Percentiles rank a stretch among this genome's conserved stretches.
These are phyloP conservation scores for Eledona agricola DNA, from an alignment of 2,888 invertebrate species.

Conservation along the genomic window DNA sequence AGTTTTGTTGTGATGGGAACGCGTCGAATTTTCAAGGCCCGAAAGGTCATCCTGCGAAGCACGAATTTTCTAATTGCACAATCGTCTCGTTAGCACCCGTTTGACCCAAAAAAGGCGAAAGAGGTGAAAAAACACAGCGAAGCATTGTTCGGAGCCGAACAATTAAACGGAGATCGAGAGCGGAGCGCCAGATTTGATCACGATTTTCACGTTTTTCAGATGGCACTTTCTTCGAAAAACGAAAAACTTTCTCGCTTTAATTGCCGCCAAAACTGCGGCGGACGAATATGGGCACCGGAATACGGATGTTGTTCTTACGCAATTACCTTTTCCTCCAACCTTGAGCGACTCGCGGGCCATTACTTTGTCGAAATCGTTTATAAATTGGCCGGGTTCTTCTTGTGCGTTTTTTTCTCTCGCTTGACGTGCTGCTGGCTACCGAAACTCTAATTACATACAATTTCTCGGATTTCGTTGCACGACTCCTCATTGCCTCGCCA, in stretches of 20 bases:
- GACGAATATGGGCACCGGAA: conserved; percentile 20
- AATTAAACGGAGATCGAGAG: conserved; percentile 44
- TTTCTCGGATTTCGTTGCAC: conserved; percentile 29
- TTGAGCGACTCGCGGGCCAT: conserved; percentile 24
- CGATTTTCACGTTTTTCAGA: conserved; percentile 17
- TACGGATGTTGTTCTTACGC: conserved; percentile 33
- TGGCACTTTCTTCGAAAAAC: conserved; percentile 21
- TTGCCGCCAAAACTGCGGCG: conserved; percentile 13
- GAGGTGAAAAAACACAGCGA: conserved; percentile 14
- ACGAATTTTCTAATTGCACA: conserved; percentile 15
- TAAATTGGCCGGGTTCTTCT: conserved; percentile 21
- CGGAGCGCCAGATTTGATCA: conserved; percentile 38
- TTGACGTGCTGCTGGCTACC: conserved; percentile 28
- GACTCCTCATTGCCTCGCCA: conserved; percentile 5
- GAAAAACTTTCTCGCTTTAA: conserved; percentile 24
- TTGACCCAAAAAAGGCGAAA: conserved; percentile 30
- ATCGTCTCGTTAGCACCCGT: conserved; percentile 6
- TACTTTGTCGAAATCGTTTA: conserved; percentile 32
- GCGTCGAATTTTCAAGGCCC: conserved; percentile 10
- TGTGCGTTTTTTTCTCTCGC: conserved; percentile 21
- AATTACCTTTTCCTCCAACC: conserved; percentile 30
- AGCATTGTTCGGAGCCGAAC: conserved; percentile 37
- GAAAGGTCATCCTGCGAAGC: conserved; percentile 10
- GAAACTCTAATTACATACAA: conserved; percentile 30
- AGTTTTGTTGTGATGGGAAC: conserved; percentile 25